Conservation (phyloP, 1,140 invertebrate genomes). For the Drosophila pseudoananassae region DNA sequence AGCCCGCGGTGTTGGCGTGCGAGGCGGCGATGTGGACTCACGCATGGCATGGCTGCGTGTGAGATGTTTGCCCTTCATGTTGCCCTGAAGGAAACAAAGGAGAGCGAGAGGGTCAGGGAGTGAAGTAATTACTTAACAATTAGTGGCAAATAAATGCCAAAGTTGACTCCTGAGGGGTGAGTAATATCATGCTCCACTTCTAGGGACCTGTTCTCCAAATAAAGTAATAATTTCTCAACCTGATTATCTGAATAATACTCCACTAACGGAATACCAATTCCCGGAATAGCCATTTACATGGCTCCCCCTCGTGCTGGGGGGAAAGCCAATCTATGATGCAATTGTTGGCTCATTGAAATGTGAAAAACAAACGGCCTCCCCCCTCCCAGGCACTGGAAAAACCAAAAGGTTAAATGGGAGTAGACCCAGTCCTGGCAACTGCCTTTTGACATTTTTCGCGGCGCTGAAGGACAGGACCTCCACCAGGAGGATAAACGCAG, state of each 20-base stretch:
- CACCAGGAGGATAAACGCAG: constrained; percentile 30
- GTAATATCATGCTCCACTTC: neutral
- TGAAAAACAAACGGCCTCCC: constrained; percentile 31
- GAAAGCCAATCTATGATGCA: constrained; percentile 55
- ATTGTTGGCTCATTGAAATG: constrained; percentile 75
- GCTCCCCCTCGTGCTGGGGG: neutral
- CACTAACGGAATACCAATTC: no score
- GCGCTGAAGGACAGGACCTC: constrained; percentile 57
- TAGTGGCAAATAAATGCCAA: constrained; percentile 69
- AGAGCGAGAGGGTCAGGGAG: constrained; percentile 14
- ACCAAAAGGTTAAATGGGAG: constrained; percentile 29
- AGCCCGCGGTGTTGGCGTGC: constrained; percentile 87
- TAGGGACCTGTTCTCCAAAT: no score
- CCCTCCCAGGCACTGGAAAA: constrained; percentile 28
- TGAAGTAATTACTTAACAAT: constrained; percentile 75
- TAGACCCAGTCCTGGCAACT: constrained; percentile 12
- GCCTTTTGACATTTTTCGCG: constrained; percentile 71
- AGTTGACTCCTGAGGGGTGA: constrained; percentile 47
- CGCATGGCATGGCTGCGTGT: constrained; percentile 95
- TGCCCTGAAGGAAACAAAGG: constrained; percentile 84
- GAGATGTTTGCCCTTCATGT: constrained; percentile 92
- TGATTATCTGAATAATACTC: no score
- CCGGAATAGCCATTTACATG: no score
- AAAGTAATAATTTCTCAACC: no score
- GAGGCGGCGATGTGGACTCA: constrained; percentile 93